Base-by-base conservation (phyloP, 2,888 invertebrate genomes). In the Caenorhabditis becei region DNA sequence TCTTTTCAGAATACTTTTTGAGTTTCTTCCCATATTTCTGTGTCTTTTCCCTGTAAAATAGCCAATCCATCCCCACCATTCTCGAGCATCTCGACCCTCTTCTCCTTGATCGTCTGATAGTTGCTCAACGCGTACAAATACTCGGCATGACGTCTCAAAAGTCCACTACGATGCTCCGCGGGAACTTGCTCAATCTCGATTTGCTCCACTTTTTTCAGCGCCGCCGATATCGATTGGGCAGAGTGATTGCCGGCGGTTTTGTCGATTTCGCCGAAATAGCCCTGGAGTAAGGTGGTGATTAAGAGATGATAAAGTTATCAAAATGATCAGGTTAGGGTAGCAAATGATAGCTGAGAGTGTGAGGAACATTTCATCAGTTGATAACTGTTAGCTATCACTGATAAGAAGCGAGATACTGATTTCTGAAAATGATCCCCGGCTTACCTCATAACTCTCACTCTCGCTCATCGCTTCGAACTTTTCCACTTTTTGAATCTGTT, bases 61-160 rank as follows among this genome's bases (percentile, higher is more conserved):
- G n/a, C n/a, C n/a, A n/a, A n/a, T n/a, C 23, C 14, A 18, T n/a
- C 1, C 44, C 41, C 51, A 80, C 80, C 80, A 28, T 41, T 28
- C 51, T 80, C 80, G 47, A 80, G 44, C 66, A 71, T 61, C 35
- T 63, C 61, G 24, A 77, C 47, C 0, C 80, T 4, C 20, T 62
- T 49, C 32, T 77, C 58, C 49, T 72, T 77, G 35, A 62, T 56
- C 49, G 44, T 56, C 23, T 18, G 35, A 47, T 80, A 77, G 35
- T 80, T 77, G 61, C 80, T 80, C 71, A 75, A 47, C 26, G 59
- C 32, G 47, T 80, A 80, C 37, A 80, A 24, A n/a, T 56, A 80
- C 66, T 80, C 80, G 47, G 66, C 77, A n/a, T 72, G 59, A 44
- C 80, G 65, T 62, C 77, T 58, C 67, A 63, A 44, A 8, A 69